phyloP scores from a whole-genome alignment of 2,797 vertebrate species.

The Parauchenoglanis ngamensis region DNA sequence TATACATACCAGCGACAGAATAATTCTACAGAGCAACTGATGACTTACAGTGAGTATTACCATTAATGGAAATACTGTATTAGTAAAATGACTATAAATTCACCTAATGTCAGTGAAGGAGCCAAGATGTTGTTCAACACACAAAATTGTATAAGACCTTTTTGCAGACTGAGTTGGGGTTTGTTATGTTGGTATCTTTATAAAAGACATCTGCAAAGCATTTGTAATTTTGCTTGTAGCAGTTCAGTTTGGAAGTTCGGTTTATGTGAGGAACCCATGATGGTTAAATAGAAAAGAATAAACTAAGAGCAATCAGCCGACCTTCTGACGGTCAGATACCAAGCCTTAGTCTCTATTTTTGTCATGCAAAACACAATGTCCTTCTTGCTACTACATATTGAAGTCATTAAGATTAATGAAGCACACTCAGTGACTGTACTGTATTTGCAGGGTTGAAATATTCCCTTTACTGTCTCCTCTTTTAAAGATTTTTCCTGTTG shows the following conservation, averaged over 20 bases:
- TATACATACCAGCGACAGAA: slow-evolving; percentile 79
- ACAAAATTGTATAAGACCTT: slow-evolving; percentile 78
- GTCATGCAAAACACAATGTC: slow-evolving; percentile 56
- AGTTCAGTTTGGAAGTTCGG: slow-evolving; percentile 64
- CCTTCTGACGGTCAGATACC: slow-evolving; percentile 66
- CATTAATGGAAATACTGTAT: slow-evolving; percentile 71
- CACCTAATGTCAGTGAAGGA: slow-evolving; percentile 74
- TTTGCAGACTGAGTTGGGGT: slow-evolving; percentile 55
- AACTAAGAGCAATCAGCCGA: slow-evolving; percentile 66
- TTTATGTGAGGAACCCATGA: slow-evolving; percentile 70
- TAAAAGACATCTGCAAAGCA: slow-evolving; percentile 47
- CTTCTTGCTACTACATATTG: slow-evolving; percentile 48
- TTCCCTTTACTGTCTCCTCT: slow-evolving; percentile 68
- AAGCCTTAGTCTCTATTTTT: slow-evolving; percentile 67
- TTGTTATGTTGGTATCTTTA: slow-evolving; percentile 41
- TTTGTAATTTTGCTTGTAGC: slow-evolving; percentile 44
- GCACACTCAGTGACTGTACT: slow-evolving; percentile 74
- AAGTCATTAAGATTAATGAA: slow-evolving; percentile 45
- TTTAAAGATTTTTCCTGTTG: slow-evolving; percentile 69
- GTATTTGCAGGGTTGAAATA: slow-evolving; percentile 69
- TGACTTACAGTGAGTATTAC: slow-evolving; percentile 68
- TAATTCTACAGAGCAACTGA: slow-evolving; percentile 79
- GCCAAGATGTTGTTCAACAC: slow-evolving; percentile 75
- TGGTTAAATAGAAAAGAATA: slow-evolving; percentile 48
- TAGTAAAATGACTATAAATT: slow-evolving; percentile 78